These are phyloP conservation scores for Tetraneura akinire DNA, from an alignment of 1,140 invertebrate genomes.

Conservation along the genomic window DNA sequence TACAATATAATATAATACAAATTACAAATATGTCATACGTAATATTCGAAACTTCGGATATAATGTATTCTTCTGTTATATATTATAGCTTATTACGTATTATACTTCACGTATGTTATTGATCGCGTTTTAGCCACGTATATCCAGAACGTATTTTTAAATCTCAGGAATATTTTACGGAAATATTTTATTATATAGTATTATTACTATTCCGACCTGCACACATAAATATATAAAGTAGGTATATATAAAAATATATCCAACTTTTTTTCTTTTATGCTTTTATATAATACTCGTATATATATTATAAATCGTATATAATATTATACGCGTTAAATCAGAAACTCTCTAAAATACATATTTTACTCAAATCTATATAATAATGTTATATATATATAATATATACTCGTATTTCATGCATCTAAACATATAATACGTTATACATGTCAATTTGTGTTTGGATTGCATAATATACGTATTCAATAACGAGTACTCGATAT, in stretches of 20 bases:
- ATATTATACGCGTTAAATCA: not conserved
- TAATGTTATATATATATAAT: not conserved
- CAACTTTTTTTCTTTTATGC: not conserved
- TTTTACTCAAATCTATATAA: conserved; percentile 13
- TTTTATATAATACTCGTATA: not conserved
- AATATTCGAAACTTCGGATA: not conserved
- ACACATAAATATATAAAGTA: no score
- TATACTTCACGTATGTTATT: no score
- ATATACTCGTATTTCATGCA: conserved; percentile 14
- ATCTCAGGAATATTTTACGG: not conserved
- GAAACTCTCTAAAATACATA: not conserved
- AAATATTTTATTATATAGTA: not conserved
- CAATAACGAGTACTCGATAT: conserved; percentile 8
- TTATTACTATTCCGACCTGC: no score
- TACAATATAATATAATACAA: no score
- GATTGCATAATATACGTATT: not conserved
- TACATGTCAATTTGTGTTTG: conserved; percentile 12
- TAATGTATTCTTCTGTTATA: not conserved
- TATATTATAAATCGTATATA: no score
- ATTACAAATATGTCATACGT: no score
- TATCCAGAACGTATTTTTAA: not conserved
- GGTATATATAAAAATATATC: no score
- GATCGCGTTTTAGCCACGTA: not conserved
- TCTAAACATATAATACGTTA: not conserved
- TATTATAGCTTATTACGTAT: no score